Evolutionary conservation across 2,113 vertebrate genomes (phyloP).

Genomic region (Gymnocephalus cernua): DNA sequence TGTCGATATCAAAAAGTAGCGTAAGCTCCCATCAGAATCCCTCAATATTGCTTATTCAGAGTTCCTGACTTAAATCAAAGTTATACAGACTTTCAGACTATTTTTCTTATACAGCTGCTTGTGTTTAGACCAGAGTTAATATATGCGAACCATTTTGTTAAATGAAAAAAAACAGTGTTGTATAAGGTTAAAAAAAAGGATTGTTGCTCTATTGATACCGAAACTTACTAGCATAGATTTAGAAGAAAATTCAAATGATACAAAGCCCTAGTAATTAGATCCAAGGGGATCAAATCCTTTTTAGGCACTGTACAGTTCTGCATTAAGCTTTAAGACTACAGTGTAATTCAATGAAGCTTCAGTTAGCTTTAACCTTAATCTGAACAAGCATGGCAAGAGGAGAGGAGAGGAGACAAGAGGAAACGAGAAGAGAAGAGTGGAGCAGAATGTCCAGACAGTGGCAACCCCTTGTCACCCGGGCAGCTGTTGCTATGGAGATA

Average conservation of each 20-base stretch:
- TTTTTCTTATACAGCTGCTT: not conserved
- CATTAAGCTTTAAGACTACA: conserved; percentile 52
- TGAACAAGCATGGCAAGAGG: conserved; percentile 7
- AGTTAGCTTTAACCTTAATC: conserved; percentile 69
- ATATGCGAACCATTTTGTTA: not conserved
- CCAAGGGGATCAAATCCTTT: conserved; percentile 38
- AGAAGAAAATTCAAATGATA: conserved; percentile 12
- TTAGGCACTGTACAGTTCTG: conserved; percentile 41
- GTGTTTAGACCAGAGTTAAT: not conserved
- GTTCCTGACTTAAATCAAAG: not conserved
- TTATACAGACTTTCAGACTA: not conserved
- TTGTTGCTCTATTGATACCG: not conserved
- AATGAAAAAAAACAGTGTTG: too few relatives aligned
- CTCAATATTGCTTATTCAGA: not conserved
- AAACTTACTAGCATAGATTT: conserved; percentile 1
- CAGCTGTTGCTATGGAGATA: conserved; percentile 67
- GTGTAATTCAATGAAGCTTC: conserved; percentile 50
- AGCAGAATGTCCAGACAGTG: conserved; percentile 54
- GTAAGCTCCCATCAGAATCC: not conserved
- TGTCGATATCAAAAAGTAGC: not conserved
- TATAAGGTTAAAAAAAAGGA: not conserved
- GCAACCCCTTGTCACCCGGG: conserved; percentile 63
- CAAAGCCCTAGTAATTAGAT: conserved; percentile 27
- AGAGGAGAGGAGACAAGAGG: conserved; percentile 4
- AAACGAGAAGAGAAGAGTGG: conserved; percentile 27